These are phyloP conservation scores for Lethocerus indicus DNA, from an alignment of 1,140 invertebrate genomes.

Conservation along the genomic window DNA sequence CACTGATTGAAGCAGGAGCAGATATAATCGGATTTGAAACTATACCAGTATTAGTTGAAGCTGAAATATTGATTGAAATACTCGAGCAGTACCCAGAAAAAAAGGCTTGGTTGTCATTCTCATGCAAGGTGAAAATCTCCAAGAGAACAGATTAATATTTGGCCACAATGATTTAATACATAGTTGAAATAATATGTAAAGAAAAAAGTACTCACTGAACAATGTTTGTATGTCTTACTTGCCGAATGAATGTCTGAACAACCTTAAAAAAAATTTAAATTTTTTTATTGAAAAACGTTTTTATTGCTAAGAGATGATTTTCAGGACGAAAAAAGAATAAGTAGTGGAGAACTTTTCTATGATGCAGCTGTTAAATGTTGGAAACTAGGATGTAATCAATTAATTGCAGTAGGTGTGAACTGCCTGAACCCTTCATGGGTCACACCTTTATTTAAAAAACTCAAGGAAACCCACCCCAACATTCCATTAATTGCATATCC, in stretches of 20 bases:
- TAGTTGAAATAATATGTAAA: background rate
- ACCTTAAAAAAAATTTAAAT: too few relatives aligned
- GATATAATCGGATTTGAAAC: conserved; percentile 80
- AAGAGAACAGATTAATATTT: background rate
- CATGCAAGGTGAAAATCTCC: conserved; percentile 41
- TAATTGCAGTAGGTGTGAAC: conserved; percentile 71
- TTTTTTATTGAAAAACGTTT: too few relatives aligned
- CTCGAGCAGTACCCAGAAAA: conserved; percentile 51
- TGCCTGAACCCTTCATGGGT: conserved; percentile 52
- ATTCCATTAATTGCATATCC: conserved; percentile 52
- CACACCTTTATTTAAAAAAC: conserved; percentile 31
- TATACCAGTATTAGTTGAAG: conserved; percentile 66
- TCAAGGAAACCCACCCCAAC: conserved; percentile 26
- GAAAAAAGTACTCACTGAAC: too few relatives aligned
- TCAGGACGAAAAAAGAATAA: conserved; percentile 43
- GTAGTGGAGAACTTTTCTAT: conserved; percentile 56
- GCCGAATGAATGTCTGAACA: too few relatives aligned
- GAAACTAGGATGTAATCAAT: conserved; percentile 39
- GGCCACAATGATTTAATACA: background rate
- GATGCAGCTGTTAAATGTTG: conserved; percentile 41
- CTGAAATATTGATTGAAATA: conserved; percentile 56
- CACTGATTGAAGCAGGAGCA: conserved; percentile 55
- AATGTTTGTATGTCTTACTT: too few relatives aligned
- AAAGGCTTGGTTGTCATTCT: conserved; percentile 70
- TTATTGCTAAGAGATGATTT: too few relatives aligned